Conservation (phyloP, 2,797 vertebrate species). For the Zenarchopterus dispar region DNA sequence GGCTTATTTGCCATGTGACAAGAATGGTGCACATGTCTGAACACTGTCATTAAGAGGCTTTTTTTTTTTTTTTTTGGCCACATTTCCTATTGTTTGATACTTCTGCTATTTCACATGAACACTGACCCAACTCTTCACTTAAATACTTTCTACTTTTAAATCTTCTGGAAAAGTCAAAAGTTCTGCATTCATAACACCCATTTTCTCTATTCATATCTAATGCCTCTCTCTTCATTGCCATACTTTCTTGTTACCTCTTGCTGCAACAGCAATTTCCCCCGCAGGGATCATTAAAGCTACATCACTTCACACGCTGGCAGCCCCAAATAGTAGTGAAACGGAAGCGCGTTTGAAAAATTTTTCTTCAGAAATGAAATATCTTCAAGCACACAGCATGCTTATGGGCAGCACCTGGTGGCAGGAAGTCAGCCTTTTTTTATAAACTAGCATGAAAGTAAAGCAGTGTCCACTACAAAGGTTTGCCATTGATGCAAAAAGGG, state of each 20-base stretch:
- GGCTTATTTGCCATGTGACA: not conserved
- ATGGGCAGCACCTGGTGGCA: slow-evolving; percentile 9
- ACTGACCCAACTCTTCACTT: slow-evolving; percentile 42
- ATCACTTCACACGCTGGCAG: slow-evolving; percentile 50
- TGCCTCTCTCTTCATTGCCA: slow-evolving; percentile 37
- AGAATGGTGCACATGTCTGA: not conserved
- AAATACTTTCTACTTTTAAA: slow-evolving; percentile 50
- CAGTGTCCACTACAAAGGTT: slow-evolving; percentile 8
- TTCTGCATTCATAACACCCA: slow-evolving; percentile 50
- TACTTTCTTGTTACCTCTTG: slow-evolving; percentile 43
- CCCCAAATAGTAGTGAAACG: slow-evolving; percentile 41
- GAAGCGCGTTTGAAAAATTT: slow-evolving; percentile 49
- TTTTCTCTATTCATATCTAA: slow-evolving; percentile 48
- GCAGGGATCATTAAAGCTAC: slow-evolving; percentile 67
- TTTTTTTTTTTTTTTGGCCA: too few relatives aligned
- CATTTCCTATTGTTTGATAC: not conserved
- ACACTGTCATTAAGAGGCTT: too few relatives aligned
- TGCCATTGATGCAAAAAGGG: not conserved
- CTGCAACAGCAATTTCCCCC: slow-evolving; percentile 51
- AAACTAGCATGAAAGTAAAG: slow-evolving; percentile 12
- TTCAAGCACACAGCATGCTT: slow-evolving; percentile 22
- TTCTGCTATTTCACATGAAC: slow-evolving; percentile 28
- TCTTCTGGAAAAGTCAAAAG: slow-evolving; percentile 48
- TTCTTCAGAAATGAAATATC: slow-evolving; percentile 22
- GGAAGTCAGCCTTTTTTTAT: slow-evolving; percentile 16